Evolutionary conservation across 2,113 vertebrate genomes (phyloP), one percentile per base, ranked within the genome.

Genomic region (Polyodon spathula): DNA sequence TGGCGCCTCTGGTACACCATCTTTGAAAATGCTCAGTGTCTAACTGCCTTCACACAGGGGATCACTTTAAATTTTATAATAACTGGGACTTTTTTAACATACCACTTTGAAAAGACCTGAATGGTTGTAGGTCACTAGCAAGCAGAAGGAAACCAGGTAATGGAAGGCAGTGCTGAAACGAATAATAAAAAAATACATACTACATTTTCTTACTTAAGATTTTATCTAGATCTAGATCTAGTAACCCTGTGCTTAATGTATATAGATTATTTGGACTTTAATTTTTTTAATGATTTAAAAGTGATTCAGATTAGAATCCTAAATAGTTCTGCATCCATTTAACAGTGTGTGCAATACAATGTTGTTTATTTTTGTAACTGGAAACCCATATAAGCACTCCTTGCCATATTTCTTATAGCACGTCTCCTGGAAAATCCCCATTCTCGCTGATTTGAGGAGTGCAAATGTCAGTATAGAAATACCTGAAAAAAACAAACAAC

Each of bases 401-500:
- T 91, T 99, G n/a, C 96, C 96, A 15, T 91, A 94, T 62, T 84
- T 66, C 70, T 92, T 88, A 69, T 99, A 99, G 2, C 98, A 70
- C 0, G 65, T 98, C 78, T 99, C 96, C 66, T 99, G 96, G 76
- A 98, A 99, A 69, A 99, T 93, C 0, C 96, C 96, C 96, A 99
- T 99, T 69, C 94, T 86, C 0, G 96, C 95, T 6, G 95, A 98
- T 92, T 93, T 90, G 63, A 99, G 80, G 66, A 99, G 87, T 11
- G 95, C 96, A 6, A 98, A 96, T 1, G 94, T 97, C 81, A 98
- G 78, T 2, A 95, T 95, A 3, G 63, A 82, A 0, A 99, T 93
- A 7, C 96, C 96, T 99, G 51, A 0, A 72, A 63, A 10, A n/a
- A 67, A 7, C 68, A 4, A 54, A 54, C 54, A 38, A 16, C 37